Conservation (phyloP, 2,888 invertebrate species). For the Charanyca ferruginea region DNA sequence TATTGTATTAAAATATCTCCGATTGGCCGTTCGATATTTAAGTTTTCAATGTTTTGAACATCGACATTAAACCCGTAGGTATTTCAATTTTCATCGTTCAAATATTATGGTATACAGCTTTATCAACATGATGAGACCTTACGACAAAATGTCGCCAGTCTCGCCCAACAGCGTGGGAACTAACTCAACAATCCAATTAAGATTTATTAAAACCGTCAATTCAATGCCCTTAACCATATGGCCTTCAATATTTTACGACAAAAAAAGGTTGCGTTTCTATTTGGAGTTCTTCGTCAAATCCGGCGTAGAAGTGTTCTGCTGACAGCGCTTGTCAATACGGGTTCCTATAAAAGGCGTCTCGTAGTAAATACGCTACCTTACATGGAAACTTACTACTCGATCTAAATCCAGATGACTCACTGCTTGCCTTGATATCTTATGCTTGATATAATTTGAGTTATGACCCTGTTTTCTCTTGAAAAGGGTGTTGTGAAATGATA, state of each 20-base stretch:
- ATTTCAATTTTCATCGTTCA: too few species aligned
- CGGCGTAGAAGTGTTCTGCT: conserved; percentile 14
- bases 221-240: conserved; percentile 22
- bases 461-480: conserved; percentile 27
- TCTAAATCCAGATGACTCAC: conserved; percentile 37
- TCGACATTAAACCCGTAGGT: too few species aligned
- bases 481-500: neutral
- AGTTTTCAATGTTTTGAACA: too few species aligned
- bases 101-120: too few species aligned
- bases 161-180: conserved; percentile 20
- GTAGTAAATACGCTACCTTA: conserved; percentile 24
- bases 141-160: neutral
- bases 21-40: too few species aligned
- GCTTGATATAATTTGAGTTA: conserved; percentile 28
- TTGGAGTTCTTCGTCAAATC: conserved; percentile 28
- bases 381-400: conserved; percentile 17
- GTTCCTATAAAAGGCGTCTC: conserved; percentile 7
- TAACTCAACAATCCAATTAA: conserved; percentile 1
- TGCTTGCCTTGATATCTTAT: conserved; percentile 18
- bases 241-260: conserved; percentile 19
- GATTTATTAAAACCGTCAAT: neutral
- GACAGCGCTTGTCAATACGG: conserved; percentile 16
- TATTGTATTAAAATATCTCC: too few species aligned
- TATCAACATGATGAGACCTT: neutral
- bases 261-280: conserved; percentile 23